Evolutionary conservation across 2,888 invertebrate genomes (phyloP).

Genomic region (Noctua fimbriata): DNA sequence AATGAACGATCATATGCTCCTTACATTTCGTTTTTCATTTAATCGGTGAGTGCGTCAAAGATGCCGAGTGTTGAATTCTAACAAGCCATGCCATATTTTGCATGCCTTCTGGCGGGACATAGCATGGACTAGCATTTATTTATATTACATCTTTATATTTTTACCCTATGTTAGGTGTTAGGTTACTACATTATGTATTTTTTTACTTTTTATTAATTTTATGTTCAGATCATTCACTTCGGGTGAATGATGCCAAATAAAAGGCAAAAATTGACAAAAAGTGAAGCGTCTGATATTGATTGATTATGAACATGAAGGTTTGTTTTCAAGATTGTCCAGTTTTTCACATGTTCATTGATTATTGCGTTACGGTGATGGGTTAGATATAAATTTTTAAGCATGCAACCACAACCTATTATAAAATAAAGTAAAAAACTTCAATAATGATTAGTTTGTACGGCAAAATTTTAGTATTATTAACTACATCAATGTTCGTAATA

Average conservation of each 20-base stretch:
- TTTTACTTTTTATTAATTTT: neutral
- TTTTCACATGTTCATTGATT: neutral
- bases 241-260: neutral
- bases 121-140: too few relatives aligned
- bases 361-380: neutral
- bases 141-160: too few relatives aligned
- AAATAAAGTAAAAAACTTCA: neutral
- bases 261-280: neutral
- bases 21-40: neutral
- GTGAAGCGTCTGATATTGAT: neutral
- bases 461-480: neutral
- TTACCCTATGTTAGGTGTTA: too few relatives aligned
- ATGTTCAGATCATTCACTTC: neutral
- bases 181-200: neutral
- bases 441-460: neutral
- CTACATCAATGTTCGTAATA: neutral
- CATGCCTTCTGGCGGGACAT: too few relatives aligned
- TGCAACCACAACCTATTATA: neutral
- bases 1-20: neutral
- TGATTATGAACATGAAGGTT: neutral
- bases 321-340: neutral
- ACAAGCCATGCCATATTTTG: neutral
- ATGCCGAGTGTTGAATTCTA: neutral
- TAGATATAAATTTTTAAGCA: neutral
- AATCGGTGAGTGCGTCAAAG: neutral